phyloP scores from a whole-genome alignment of 2,888 invertebrate genomes.

The Ornithoptera alexandrae region DNA sequence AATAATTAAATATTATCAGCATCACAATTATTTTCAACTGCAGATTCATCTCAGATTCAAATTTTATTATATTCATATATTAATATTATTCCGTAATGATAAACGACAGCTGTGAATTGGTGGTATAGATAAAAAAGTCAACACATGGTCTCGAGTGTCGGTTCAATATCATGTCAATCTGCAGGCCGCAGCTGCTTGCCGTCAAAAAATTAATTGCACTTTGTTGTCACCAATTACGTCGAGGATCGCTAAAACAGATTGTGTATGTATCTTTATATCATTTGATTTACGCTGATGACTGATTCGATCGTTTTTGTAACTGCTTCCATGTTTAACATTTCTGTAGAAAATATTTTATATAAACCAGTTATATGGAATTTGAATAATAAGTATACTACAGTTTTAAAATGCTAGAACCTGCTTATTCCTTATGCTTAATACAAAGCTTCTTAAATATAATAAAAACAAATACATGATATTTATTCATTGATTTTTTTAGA shows the following conservation, averaged over 20 bases:
- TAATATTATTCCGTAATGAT: slow-evolving; percentile 1
- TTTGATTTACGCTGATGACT: background rate
- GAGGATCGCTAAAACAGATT: background rate
- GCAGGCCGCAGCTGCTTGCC: slow-evolving; percentile 3
- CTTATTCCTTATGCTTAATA: no score
- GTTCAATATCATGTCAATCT: slow-evolving; percentile 15
- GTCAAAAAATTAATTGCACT: slow-evolving; percentile 7
- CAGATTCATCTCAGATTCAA: background rate
- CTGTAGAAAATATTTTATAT: no score
- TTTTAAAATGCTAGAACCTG: no score
- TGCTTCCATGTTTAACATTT: no score
- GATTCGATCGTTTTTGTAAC: no score
- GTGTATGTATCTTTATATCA: background rate
- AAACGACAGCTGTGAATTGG: slow-evolving; percentile 19
- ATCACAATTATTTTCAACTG: no score
- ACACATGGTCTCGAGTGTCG: slow-evolving; percentile 13
- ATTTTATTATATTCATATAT: background rate
- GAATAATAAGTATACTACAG: no score
- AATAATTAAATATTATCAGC: no score
- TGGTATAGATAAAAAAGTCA: slow-evolving; percentile 1
- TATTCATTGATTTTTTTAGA: no score
- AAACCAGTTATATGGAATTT: no score
- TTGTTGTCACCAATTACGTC: background rate
- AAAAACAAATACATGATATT: no score
- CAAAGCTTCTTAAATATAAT: no score